Evolutionary conservation across 2,888 invertebrate genomes (phyloP).

Genomic region (Sthenelais limicola): DNA sequence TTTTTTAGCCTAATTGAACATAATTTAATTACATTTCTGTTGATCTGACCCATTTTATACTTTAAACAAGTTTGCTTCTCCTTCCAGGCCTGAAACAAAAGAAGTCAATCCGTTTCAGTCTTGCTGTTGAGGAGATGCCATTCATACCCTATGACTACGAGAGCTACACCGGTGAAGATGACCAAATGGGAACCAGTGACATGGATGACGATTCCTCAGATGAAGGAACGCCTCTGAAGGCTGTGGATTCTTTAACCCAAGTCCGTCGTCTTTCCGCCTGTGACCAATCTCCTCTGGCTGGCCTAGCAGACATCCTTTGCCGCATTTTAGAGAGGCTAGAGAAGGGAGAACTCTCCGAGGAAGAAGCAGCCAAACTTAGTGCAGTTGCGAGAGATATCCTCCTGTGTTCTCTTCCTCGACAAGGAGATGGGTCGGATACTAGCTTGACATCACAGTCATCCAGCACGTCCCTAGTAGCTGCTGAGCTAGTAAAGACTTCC

Average conservation of each 20-base stretch:
- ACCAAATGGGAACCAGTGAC: background rate
- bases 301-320: background rate
- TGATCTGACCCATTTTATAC: too few species aligned
- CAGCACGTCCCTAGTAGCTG: conserved; percentile 9
- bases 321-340: conserved; percentile 2
- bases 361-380: background rate
- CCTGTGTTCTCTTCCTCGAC: background rate
- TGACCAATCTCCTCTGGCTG: conserved; percentile 8
- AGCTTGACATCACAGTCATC: background rate
- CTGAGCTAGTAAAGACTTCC: background rate
- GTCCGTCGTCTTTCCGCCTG: background rate
- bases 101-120: conserved; percentile 14
- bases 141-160: background rate
- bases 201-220: background rate
- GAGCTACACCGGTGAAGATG: background rate
- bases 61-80: background rate
- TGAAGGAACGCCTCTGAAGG: background rate
- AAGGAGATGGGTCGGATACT: background rate
- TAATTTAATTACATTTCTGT: too few species aligned
- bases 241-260: background rate
- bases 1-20: too few species aligned
- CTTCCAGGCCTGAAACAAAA: background rate
- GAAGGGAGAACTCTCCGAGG: background rate
- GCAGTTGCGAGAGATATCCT: background rate
- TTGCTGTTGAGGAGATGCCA: background rate